Percentiles rank a stretch among this genome's conserved stretches.
Conservation (phyloP, 2,797 vertebrate genomes). For the Pitangus sulphuratus region DNA sequence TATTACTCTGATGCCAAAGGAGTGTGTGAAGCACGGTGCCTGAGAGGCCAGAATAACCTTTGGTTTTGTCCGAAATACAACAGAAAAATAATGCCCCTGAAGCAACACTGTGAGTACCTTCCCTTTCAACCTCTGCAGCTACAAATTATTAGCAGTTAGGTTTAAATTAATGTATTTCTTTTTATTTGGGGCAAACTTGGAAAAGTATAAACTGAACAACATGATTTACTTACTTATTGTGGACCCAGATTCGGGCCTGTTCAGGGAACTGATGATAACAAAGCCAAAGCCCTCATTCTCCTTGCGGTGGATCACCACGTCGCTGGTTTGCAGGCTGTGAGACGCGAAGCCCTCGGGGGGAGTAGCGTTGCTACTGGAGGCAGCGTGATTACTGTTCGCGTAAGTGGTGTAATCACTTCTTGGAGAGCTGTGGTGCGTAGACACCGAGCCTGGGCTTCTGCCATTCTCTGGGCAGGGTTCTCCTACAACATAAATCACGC, state of each 20-base stretch:
- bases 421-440: constrained; percentile 96
- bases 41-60: background rate
- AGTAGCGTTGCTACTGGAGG: constrained; percentile 75
- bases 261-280: constrained; percentile 98
- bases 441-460: constrained; percentile 91
- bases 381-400: constrained; percentile 82
- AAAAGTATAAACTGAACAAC: background rate
- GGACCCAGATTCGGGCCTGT: constrained; percentile 88
- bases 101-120: background rate
- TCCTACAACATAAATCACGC: constrained; percentile 76
- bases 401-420: constrained; percentile 91
- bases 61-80: background rate
- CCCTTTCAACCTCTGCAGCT: background rate
- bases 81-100: background rate
- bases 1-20: background rate
- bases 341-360: constrained; percentile 79
- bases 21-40: background rate
- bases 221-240: constrained; percentile 84
- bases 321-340: constrained; percentile 86
- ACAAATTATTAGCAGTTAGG: background rate
- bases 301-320: constrained; percentile 93
- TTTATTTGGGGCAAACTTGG: background rate
- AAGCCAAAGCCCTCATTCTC: constrained; percentile 98
- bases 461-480: constrained; percentile 93
- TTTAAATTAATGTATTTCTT: background rate